Evolutionary conservation across 30 jellyfish, hydroid and myxozoan species (phyloP).

Genomic region (Hydra vulgaris): DNA sequence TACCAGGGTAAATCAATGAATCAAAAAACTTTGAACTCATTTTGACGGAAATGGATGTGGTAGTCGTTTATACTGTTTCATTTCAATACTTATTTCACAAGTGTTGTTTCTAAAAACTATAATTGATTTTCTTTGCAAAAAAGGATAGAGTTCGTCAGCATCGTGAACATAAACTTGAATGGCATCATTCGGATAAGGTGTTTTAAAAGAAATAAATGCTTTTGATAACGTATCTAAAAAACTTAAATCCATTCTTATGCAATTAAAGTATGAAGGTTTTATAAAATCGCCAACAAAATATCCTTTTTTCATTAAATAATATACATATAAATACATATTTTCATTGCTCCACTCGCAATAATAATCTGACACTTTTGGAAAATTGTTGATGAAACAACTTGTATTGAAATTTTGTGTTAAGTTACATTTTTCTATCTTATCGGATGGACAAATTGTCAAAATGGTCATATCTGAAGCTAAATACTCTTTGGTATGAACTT

Average conservation of each 20-base stretch:
- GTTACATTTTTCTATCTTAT: too few relatives aligned
- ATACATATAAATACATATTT: too few relatives aligned
- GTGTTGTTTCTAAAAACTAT: neutral
- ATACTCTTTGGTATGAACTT: neutral
- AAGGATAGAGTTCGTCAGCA: neutral
- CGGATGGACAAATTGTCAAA: neutral
- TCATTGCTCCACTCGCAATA: neutral
- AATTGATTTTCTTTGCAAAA: neutral
- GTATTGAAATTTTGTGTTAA: too few relatives aligned
- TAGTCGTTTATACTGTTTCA: neutral
- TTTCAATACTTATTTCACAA: neutral
- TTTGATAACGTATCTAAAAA: neutral
- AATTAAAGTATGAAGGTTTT: neutral
- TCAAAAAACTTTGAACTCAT: neutral
- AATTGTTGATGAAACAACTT: too few relatives aligned
- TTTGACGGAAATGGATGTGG: neutral
- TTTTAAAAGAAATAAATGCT: too few relatives aligned
- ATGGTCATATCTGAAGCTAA: neutral
- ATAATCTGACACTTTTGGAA: too few relatives aligned
- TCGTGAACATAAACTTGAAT: neutral
- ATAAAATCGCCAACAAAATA: neutral
- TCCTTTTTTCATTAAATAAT: too few relatives aligned
- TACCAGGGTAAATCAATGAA: neutral
- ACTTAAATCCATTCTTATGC: neutral
- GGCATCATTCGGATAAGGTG: neutral